These are phyloP conservation scores for Rhinichthys osculus DNA, from an alignment of 2,797 vertebrate species.

Conservation along the genomic window DNA sequence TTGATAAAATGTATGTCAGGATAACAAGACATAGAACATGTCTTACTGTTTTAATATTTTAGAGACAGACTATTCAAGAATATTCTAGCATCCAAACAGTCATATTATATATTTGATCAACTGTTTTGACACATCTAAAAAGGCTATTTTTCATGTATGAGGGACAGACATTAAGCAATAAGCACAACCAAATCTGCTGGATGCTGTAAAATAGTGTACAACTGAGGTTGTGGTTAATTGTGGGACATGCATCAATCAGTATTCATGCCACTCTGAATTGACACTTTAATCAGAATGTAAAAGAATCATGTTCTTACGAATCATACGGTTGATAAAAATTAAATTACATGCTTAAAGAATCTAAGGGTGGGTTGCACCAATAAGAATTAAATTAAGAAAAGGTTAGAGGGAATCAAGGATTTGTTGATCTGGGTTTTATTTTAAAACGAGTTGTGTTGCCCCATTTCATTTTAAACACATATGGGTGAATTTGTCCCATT, in stretches of 20 bases:
- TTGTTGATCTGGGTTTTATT: too few relatives aligned
- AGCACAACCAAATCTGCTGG: conserved; percentile 5
- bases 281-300: not conserved
- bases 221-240: not conserved
- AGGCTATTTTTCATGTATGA: not conserved
- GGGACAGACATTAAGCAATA: not conserved
- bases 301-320: not conserved
- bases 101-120: not conserved
- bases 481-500: too few relatives aligned
- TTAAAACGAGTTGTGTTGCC: too few relatives aligned
- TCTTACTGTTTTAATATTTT: not conserved
- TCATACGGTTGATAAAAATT: not conserved
- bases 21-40: not conserved
- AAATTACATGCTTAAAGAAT: not conserved
- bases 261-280: not conserved
- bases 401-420: too few relatives aligned
- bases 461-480: too few relatives aligned
- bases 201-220: conserved; percentile 1
- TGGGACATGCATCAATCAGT: not conserved
- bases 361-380: too few relatives aligned
- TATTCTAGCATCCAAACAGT: not conserved
- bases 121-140: not conserved
- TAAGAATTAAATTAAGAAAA: too few relatives aligned
- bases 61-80: not conserved
- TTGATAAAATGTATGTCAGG: not conserved